Conservation (phyloP, 2,888 invertebrate species). For the Drosophila anceps region DNA sequence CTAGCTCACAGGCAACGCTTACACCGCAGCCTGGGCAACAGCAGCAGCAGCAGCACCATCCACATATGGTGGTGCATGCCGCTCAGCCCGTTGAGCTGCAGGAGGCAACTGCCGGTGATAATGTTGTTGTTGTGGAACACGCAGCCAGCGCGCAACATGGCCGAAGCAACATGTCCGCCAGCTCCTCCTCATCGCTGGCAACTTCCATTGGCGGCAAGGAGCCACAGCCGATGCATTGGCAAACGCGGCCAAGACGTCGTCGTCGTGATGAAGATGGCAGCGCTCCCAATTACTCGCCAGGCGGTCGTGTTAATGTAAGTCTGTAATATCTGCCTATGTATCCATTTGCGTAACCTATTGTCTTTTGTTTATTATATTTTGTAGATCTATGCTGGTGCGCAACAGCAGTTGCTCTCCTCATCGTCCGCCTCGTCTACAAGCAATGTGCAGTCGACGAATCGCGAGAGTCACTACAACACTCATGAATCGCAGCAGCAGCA, state of each 20-base stretch:
- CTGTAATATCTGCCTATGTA: not conserved
- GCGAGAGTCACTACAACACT: constrained; percentile 70
- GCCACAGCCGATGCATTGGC: constrained; percentile 78
- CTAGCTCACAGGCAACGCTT: constrained; percentile 66
- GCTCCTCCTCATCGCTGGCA: constrained; percentile 80
- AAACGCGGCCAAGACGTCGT: constrained; percentile 79
- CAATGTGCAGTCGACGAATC: constrained; percentile 70
- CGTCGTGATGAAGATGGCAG: constrained; percentile 82
- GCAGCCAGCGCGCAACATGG: constrained; percentile 59
- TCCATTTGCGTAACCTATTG: not conserved
- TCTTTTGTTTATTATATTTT: not conserved
- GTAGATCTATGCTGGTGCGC: constrained; percentile 74
- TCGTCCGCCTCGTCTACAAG: constrained; percentile 59
- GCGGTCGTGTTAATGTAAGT: constrained; percentile 75
- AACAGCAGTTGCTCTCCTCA: constrained; percentile 69
- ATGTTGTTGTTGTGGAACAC: constrained; percentile 55
- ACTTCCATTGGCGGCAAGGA: constrained; percentile 72
- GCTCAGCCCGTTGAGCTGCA: constrained; percentile 61
- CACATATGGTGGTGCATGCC: constrained; percentile 50
- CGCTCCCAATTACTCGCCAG: constrained; percentile 81
- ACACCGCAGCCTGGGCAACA: constrained; percentile 60
- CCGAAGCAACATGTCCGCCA: constrained; percentile 74
- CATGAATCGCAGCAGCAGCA: constrained; percentile 67
- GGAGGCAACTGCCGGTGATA: constrained; percentile 38
- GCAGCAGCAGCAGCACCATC: constrained; percentile 64